phyloP scores from a whole-genome alignment of 2,797 vertebrate genomes.

The Jordanella pulchra region DNA sequence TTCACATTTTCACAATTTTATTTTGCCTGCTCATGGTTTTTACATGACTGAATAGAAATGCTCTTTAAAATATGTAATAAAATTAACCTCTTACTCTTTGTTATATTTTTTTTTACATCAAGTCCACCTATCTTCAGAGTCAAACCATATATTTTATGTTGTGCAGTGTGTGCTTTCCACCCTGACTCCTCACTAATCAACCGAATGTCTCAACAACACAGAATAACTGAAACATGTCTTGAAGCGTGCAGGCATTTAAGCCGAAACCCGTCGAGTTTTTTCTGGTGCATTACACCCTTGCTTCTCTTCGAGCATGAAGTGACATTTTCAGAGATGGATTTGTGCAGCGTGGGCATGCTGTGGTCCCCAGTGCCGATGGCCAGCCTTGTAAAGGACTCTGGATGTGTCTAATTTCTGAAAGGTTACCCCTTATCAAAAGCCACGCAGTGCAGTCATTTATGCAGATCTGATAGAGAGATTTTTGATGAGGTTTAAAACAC shows the following conservation, averaged over 20 bases:
- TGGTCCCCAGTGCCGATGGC: conserved; percentile 64
- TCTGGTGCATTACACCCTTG: conserved; percentile 32
- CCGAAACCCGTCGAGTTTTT: conserved; percentile 49
- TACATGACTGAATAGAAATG: not conserved
- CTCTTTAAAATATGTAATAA: not conserved
- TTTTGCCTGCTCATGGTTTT: not conserved
- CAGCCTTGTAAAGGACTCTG: conserved; percentile 60
- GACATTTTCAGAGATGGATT: conserved; percentile 77
- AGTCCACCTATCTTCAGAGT: conserved; percentile 3
- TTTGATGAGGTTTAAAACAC: conserved; percentile 49
- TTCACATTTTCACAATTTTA: no score
- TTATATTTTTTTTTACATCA: not conserved
- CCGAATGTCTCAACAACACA: conserved; percentile 42
- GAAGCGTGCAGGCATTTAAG: conserved; percentile 70
- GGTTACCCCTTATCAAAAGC: conserved; percentile 72
- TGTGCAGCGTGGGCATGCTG: conserved; percentile 67
- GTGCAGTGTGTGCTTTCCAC: conserved; percentile 9
- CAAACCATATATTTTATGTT: conserved; percentile 10
- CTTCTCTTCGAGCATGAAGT: conserved; percentile 71
- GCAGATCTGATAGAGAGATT: conserved; percentile 46
- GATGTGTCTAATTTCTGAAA: conserved; percentile 64
- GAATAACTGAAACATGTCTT: conserved; percentile 53
- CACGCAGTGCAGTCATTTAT: conserved; percentile 49
- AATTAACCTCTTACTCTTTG: not conserved
- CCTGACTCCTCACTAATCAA: conserved; percentile 23